These are phyloP conservation scores for Macrostomum lignano DNA, from an alignment of 1,140 invertebrate genomes.

Conservation along the genomic window DNA sequence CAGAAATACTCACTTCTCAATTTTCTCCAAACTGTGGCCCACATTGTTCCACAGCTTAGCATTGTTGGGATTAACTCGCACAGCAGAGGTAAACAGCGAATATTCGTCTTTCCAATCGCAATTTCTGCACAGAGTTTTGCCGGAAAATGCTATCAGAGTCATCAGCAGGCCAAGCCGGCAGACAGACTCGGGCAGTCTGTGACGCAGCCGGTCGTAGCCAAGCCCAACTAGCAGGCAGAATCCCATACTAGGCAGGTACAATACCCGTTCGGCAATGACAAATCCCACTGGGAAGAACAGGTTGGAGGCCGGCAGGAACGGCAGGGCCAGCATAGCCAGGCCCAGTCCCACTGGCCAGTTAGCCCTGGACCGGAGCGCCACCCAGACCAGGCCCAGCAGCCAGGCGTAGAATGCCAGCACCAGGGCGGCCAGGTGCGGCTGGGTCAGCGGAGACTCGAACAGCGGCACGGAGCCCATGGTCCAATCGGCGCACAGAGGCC, in stretches of 20 bases:
- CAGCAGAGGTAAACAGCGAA: conserved; percentile 52
- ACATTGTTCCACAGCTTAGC: conserved; percentile 89
- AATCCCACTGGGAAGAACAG: conserved; percentile 87
- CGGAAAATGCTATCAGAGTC: background rate
- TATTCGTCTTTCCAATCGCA: conserved; percentile 43
- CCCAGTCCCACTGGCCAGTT: too few species aligned
- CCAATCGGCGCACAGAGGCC: conserved; percentile 77
- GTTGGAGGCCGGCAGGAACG: conserved; percentile 79
- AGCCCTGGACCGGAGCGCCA: conserved; percentile 49
- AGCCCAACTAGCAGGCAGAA: conserved; percentile 60
- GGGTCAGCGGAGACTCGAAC: conserved; percentile 47
- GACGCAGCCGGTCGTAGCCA: conserved; percentile 8
- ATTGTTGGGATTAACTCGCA: conserved; percentile 62
- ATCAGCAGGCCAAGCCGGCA: background rate
- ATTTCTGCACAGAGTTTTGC: background rate
- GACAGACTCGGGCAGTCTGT: background rate
- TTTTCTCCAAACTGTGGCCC: conserved; percentile 63
- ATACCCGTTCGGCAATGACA: conserved; percentile 69
- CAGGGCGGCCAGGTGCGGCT: conserved; percentile 73
- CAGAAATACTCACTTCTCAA: too few species aligned
- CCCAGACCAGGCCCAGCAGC: conserved; percentile 37
- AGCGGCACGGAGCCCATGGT: conserved; percentile 84
- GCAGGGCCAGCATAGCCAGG: conserved; percentile 52
- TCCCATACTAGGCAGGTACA: conserved; percentile 88
- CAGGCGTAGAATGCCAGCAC: conserved; percentile 50